Percentiles rank a stretch among this genome's conserved stretches.
These are phyloP conservation scores for Phortica okadai DNA, from an alignment of 2,888 invertebrate species.

Conservation along the genomic window DNA sequence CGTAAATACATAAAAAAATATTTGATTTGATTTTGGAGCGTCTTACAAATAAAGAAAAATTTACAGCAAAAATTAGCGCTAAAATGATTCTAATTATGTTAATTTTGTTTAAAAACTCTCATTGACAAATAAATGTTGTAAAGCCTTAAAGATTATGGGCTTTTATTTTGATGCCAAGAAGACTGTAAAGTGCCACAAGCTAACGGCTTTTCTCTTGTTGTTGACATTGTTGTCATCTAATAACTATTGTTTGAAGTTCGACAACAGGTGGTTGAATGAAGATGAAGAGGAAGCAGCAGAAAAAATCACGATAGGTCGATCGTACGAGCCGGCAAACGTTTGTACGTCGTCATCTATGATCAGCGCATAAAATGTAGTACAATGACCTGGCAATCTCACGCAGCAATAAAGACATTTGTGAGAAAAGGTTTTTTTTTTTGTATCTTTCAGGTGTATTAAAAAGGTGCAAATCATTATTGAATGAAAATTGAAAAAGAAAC, in stretches of 20 bases:
- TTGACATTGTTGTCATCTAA: not conserved
- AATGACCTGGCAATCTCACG: not conserved
- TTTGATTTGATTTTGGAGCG: too few species aligned
- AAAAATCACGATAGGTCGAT: not conserved
- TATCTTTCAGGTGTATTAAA: not conserved
- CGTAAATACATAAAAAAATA: too few species aligned
- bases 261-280: slow-evolving; percentile 8
- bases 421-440: not conserved
- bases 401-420: not conserved
- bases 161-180: not conserved
- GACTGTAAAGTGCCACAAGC: slow-evolving; percentile 4
- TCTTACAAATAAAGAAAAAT: too few species aligned
- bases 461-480: not conserved
- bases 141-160: too few species aligned
- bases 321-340: not conserved
- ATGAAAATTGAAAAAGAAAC: not conserved
- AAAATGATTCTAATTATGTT: too few species aligned
- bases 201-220: slow-evolving; percentile 7
- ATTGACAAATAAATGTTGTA: not conserved
- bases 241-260: not conserved
- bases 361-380: slow-evolving; percentile 17
- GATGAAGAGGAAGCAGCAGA: not conserved
- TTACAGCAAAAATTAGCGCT: too few species aligned
- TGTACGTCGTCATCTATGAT: not conserved
- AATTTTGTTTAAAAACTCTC: too few species aligned